Base-by-base conservation (phyloP, 2,113 vertebrate genomes). In the Sphaerodactylus townsendi region DNA sequence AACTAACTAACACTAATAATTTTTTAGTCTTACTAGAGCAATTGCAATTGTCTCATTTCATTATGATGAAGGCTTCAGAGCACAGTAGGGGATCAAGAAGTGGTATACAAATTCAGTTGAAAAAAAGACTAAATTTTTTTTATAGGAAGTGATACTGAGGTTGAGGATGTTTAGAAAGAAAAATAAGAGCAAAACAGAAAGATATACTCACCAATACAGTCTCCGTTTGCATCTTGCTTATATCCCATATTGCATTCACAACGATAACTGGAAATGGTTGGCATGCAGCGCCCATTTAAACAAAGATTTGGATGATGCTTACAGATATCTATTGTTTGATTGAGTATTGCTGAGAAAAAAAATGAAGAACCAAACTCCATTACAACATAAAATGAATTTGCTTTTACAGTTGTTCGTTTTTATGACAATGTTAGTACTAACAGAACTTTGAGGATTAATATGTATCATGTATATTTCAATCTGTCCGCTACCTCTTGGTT, bases 171-270 rank as follows among this genome's bases (percentile, higher is more conserved):
- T 33, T 82, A 73, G 17, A 15, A 21, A 65, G n/a, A 15, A 25
- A 56, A 35, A 75, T 44, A 23, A 21, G 8, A 6, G 3, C 35
- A 48, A 69, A 81, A 79, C 33, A 70, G 28, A 77, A 88, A 71
- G 2, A 11, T 65, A 37, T n/a, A 86, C 92, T 93, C 91, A 97
- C 96, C 96, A 73, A 85, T 88, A 87, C 96, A 97, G 86, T 96
- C 96, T 30, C 92, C 93, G 35, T 94, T 95, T 79, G 80, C 78
- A 91, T 97, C 95, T 81, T 95, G 94, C 35, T 93, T 95, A 79
- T 96, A 96, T 44, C 96, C 96, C 85, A 90, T 88, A 81, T 96
- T 96, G 81, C 96, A 97, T n/a, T 96, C 96, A 85, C 96, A 97
- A 13, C 93, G 92, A 79, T 96, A 96, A 84, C 95, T 95, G 8